These are phyloP conservation scores for Apocheima hispidaria DNA, from an alignment of 2,888 invertebrate genomes.

Conservation along the genomic window DNA sequence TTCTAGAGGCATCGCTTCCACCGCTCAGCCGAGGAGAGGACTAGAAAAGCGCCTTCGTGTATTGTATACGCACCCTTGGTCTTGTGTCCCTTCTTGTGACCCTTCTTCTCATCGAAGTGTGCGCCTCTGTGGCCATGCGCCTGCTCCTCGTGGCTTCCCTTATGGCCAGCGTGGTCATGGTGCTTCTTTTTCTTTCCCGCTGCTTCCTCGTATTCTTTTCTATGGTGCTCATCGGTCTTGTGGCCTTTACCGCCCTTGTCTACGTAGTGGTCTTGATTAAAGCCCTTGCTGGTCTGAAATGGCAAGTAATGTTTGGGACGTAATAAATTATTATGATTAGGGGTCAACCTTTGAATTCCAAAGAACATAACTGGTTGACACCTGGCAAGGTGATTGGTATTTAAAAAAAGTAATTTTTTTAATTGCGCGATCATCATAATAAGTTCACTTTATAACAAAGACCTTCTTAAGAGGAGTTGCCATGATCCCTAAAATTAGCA, in stretches of 20 bases:
- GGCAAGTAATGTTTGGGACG: not conserved
- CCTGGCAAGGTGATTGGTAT: too few species aligned
- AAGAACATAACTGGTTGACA: too few species aligned
- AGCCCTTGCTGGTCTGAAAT: constrained; percentile 83
- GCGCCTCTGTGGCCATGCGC: constrained; percentile 89
- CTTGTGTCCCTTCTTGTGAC: constrained; percentile 92
- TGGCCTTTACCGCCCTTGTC: constrained; percentile 87
- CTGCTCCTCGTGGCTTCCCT: constrained; percentile 88
- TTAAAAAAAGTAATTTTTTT: too few species aligned
- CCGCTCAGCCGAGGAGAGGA: too few species aligned
- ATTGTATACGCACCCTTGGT: constrained; percentile 85
- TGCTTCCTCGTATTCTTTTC: constrained; percentile 87
- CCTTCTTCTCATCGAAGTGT: constrained; percentile 91
- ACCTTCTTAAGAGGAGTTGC: too few species aligned
- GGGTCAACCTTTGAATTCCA: too few species aligned
- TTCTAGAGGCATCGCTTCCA: too few species aligned
- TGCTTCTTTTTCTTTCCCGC: constrained; percentile 88
- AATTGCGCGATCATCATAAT: too few species aligned
- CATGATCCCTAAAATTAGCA: too few species aligned
- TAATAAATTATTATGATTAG: too few species aligned
- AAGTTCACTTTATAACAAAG: too few species aligned
- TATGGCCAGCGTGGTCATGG: constrained; percentile 87
- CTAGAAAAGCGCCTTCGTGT: too few species aligned
- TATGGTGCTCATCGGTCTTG: constrained; percentile 86
- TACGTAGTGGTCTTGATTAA: constrained; percentile 85